Evolutionary conservation across 2,888 invertebrate genomes (phyloP).

Genomic region (Stramonita haemastoma): DNA sequence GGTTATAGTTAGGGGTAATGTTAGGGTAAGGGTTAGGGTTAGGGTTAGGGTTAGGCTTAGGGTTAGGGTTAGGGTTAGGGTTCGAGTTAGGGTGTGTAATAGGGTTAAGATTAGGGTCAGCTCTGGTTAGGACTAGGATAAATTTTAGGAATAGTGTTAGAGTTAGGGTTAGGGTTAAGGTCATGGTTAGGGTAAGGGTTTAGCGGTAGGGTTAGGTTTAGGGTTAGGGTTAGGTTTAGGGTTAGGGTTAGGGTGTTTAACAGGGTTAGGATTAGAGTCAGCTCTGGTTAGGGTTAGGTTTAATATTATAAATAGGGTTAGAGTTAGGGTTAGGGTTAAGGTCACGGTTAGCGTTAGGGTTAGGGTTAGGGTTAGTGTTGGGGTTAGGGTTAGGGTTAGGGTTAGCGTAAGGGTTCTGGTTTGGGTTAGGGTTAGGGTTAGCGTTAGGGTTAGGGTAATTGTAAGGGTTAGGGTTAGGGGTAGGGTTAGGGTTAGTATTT

Average conservation of each 20-base stretch:
- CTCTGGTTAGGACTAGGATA: no score
- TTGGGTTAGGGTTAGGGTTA: conserved; percentile 17
- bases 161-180: neutral
- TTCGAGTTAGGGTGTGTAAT: neutral
- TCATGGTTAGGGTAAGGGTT: neutral
- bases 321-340: no score
- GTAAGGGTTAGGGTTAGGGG: no score
- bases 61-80: no score
- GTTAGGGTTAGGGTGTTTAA: conserved; percentile 52
- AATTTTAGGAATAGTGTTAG: no score
- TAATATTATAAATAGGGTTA: conserved; percentile 24
- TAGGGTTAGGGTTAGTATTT: no score
- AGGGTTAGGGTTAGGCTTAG: no score
- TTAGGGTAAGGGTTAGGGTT: no score
- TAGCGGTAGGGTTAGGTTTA: neutral
- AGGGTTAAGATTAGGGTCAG: neutral
- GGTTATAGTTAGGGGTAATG: no score
- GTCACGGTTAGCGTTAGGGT: no score
- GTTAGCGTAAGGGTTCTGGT: conserved; percentile 1
- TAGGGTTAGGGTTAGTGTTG: no score
- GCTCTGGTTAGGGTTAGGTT: conserved; percentile 16
- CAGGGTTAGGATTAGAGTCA: conserved; percentile 57
- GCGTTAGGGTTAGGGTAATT: no score
- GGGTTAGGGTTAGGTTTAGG: conserved; percentile 36
- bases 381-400: conserved; percentile 26